These are phyloP conservation scores for Catharus bicknelli DNA, from an alignment of 2,113 vertebrate genomes.

Conservation along the genomic window DNA sequence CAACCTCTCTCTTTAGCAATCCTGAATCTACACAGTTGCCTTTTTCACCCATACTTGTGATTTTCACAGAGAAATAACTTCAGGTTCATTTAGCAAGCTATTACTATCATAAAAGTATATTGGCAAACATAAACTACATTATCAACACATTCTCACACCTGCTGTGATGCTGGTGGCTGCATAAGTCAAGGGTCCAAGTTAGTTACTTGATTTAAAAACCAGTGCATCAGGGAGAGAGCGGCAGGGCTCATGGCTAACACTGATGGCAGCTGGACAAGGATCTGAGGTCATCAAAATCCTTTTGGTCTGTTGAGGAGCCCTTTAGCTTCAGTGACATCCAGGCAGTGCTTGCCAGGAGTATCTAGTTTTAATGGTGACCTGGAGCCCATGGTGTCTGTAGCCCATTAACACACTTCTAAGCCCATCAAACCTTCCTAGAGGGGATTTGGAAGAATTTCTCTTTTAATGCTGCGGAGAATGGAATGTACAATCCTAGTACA, in stretches of 20 bases:
- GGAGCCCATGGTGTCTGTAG: not conserved
- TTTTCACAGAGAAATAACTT: not conserved
- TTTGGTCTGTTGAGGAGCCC: not conserved
- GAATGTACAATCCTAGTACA: not conserved
- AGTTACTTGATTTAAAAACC: not conserved
- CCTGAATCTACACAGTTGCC: not conserved
- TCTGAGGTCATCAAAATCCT: not conserved
- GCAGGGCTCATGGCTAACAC: not conserved
- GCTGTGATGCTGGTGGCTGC: not conserved
- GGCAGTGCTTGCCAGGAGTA: not conserved
- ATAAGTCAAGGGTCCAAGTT: not conserved
- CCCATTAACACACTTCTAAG: not conserved
- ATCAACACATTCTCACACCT: not conserved
- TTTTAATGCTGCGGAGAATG: not conserved
- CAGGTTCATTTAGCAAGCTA: not conserved
- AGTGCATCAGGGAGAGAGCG: too few relatives aligned
- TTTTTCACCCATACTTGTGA: not conserved
- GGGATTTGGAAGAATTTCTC: not conserved
- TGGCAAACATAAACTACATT: not conserved
- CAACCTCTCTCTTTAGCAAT: not conserved
- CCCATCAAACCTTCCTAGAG: not conserved
- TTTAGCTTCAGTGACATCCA: not conserved
- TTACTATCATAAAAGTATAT: not conserved
- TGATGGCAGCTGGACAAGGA: not conserved
- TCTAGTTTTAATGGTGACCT: not conserved